Evolutionary conservation across 92 coral and sea anemone species (phyloP).

Genomic region (Heliopora coerulea): DNA sequence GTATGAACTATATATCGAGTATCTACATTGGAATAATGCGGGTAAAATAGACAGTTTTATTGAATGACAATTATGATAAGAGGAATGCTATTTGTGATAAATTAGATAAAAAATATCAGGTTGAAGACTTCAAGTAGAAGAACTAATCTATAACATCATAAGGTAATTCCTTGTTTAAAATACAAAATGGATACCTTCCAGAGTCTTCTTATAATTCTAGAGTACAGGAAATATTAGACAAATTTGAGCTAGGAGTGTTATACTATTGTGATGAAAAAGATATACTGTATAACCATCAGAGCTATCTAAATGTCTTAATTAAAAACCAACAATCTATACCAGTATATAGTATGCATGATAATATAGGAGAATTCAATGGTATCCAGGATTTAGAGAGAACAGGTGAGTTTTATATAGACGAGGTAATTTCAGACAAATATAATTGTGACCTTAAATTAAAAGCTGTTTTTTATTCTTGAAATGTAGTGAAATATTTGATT

Average conservation of each 20-base stretch:
- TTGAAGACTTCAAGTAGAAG: constrained; percentile 37
- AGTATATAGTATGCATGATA: too few species aligned
- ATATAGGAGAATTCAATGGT: too few species aligned
- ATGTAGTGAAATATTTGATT: too few species aligned
- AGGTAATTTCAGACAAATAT: too few species aligned
- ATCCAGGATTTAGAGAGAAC: too few species aligned
- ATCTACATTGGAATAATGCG: constrained; percentile 35
- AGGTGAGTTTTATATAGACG: too few species aligned
- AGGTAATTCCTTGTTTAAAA: constrained; percentile 14
- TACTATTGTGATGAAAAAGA: too few species aligned
- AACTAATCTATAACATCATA: constrained; percentile 27
- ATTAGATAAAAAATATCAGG: constrained; percentile 25
- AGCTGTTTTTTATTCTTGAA: too few species aligned
- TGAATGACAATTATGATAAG: constrained; percentile 47
- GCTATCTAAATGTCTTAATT: too few species aligned
- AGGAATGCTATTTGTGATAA: constrained; percentile 38
- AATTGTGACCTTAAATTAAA: too few species aligned
- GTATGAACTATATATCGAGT: constrained; percentile 11
- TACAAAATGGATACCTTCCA: constrained; percentile 25
- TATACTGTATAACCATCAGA: too few species aligned
- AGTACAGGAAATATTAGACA: constrained; percentile 44
- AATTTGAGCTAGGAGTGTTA: constrained; percentile 43
- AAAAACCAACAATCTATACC: too few species aligned
- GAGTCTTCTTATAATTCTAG: constrained; percentile 32
- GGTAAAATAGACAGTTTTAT: constrained; percentile 39